These are phyloP conservation scores for Nomada ferruginata DNA, from an alignment of 2,888 invertebrate genomes.

Conservation along the genomic window DNA sequence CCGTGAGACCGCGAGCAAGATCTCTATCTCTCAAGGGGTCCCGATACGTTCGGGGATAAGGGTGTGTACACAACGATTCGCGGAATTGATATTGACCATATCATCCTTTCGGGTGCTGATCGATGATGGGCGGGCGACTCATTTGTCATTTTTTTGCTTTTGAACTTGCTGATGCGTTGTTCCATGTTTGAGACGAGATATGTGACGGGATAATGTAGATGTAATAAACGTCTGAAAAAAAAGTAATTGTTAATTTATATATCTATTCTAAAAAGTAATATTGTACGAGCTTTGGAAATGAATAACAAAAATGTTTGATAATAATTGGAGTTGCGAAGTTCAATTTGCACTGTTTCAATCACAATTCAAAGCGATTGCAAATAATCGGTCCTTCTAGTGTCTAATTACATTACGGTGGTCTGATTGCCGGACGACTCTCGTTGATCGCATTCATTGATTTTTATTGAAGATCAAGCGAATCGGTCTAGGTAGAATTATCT, in stretches of 20 bases:
- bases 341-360: neutral
- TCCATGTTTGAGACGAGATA: too few species aligned
- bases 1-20: constrained; percentile 71
- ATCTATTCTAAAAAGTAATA: too few species aligned
- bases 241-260: neutral
- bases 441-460: neutral
- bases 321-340: too few species aligned
- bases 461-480: neutral
- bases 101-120: neutral
- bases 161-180: neutral
- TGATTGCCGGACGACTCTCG: neutral
- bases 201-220: neutral
- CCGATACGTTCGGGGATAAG: constrained; percentile 74
- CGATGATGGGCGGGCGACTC: neutral
- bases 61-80: constrained; percentile 76
- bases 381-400: neutral
- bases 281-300: too few species aligned
- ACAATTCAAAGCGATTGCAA: neutral
- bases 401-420: neutral
- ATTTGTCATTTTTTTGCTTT: neutral
- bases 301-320: too few species aligned
- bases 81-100: constrained; percentile 12
- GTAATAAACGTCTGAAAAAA: neutral
- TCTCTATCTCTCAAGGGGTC: constrained; percentile 75
- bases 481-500: neutral